These are phyloP conservation scores for Illadopsis cleaveri DNA, from an alignment of 2,113 vertebrate species.

Conservation along the genomic window DNA sequence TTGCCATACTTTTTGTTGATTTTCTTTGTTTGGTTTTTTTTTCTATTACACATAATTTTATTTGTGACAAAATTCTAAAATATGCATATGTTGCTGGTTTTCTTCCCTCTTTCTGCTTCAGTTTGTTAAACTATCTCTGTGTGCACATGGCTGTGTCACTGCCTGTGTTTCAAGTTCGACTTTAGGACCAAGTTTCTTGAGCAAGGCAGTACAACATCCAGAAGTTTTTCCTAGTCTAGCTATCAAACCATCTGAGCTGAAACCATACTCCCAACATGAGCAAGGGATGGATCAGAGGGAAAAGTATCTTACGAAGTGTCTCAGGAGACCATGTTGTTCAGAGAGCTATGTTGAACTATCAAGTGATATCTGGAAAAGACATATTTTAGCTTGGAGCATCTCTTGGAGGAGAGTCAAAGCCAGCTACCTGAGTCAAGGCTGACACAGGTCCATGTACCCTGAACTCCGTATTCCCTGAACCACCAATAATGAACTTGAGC, in stretches of 20 bases:
- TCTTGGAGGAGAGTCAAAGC: neutral
- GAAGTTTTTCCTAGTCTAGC: neutral
- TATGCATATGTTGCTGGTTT: neutral
- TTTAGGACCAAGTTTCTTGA: neutral
- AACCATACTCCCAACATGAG: neutral
- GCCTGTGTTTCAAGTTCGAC: neutral
- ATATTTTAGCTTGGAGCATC: neutral
- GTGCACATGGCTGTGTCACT: neutral
- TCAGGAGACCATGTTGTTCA: rapidly evolving
- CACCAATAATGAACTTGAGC: neutral
- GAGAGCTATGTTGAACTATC: neutral
- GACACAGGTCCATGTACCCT: neutral
- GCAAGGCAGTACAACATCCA: neutral
- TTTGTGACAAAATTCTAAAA: neutral
- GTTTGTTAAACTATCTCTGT: neutral
- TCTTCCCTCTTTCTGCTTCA: neutral
- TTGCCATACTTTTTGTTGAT: neutral
- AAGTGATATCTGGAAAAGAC: neutral
- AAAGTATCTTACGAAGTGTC: neutral
- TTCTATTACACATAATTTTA: neutral
- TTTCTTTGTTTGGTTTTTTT: neutral
- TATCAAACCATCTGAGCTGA: neutral
- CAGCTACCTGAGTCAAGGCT: neutral
- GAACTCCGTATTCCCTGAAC: neutral
- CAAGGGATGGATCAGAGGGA: neutral